phyloP scores from a whole-genome alignment of 2,113 vertebrate genomes.

The Gopherus flavomarginatus region DNA sequence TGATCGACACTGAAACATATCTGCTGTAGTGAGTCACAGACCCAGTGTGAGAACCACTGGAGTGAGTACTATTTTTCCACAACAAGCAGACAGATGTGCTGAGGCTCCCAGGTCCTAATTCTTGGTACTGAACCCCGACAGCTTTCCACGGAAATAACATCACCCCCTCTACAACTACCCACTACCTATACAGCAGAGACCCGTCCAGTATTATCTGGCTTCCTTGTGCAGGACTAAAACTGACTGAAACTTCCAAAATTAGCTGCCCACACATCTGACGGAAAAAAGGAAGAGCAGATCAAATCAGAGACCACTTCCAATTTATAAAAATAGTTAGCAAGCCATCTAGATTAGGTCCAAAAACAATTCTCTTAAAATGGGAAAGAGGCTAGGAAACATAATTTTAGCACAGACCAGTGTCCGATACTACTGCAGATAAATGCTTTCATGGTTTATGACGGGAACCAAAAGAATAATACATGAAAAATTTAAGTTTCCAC shows the following conservation, averaged over 20 bases:
- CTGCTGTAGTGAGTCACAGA: neutral
- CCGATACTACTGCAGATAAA: neutral
- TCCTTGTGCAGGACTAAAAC: neutral
- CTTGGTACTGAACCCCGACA: neutral
- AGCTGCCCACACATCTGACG: neutral
- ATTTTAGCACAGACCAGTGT: neutral
- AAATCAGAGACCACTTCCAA: neutral
- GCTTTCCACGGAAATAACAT: neutral
- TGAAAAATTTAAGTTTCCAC: neutral
- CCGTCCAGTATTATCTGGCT: neutral
- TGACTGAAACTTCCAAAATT: neutral
- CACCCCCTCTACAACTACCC: neutral
- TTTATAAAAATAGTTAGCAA: neutral
- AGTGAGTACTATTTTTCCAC: neutral
- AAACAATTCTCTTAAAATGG: neutral
- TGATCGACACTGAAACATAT: accelerated
- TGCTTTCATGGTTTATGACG: neutral
- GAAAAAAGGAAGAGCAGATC: neutral
- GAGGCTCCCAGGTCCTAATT: neutral
- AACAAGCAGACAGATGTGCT: neutral
- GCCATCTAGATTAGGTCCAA: neutral
- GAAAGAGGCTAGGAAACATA: neutral
- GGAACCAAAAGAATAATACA: neutral
- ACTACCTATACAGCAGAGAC: neutral
- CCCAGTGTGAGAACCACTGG: neutral